A percentile compares a stretch with the other conserved stretches of the same genome.
phyloP scores from a whole-genome alignment of 2,113 vertebrate genomes.

The Ondatra zibethicus region DNA sequence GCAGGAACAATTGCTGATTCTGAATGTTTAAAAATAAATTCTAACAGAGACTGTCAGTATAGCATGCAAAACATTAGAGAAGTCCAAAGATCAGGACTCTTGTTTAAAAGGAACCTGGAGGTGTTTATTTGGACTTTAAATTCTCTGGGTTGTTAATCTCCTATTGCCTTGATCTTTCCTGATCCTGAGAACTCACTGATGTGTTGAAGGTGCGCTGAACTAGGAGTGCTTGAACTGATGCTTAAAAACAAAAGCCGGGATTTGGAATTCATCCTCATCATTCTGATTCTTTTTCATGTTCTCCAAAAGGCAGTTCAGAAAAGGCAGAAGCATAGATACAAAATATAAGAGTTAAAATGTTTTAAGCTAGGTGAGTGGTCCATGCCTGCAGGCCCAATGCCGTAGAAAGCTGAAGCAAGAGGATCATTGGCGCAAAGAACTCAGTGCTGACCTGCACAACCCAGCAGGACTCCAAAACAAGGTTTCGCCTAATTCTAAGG shows the following conservation, averaged over 20 bases:
- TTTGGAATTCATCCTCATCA: not conserved
- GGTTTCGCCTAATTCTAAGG: not conserved
- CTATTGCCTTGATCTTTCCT: not conserved
- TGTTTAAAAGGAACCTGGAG: not conserved
- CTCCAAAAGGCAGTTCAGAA: not conserved
- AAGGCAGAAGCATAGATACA: not conserved
- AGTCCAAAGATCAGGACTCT: not conserved
- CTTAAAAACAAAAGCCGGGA: not conserved
- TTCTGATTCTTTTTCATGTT: not conserved
- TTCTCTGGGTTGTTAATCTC: not conserved
- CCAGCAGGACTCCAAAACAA: not conserved
- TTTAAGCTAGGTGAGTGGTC: not conserved
- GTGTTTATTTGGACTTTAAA: not conserved
- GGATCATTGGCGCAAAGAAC: no score
- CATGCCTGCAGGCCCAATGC: not conserved
- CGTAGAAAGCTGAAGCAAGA: not conserved
- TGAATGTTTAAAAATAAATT: constrained; percentile 64
- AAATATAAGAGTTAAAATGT: not conserved
- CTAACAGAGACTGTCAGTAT: not conserved
- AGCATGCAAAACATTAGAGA: not conserved
- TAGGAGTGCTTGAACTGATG: not conserved
- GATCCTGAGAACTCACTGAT: not conserved
- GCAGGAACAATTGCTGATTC: constrained; percentile 42
- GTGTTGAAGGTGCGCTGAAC: not conserved
- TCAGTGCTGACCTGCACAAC: not conserved